Base-by-base conservation (phyloP, 2,888 invertebrate species). In the Beris chalybata region DNA sequence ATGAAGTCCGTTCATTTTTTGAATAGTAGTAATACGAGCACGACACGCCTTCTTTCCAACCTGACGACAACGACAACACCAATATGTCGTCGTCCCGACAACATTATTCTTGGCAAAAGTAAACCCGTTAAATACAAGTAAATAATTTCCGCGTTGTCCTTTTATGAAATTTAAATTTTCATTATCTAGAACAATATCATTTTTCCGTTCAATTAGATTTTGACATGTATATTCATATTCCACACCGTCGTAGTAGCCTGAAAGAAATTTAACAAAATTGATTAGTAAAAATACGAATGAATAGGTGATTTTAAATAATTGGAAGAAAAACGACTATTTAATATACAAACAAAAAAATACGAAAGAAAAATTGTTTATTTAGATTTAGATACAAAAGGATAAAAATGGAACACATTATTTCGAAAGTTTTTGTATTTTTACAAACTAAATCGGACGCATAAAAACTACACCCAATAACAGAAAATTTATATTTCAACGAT, bases 21-120 rank as follows among this genome's bases (percentile, higher is more conserved):
- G 53, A 4, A 72, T 74, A 29, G 78, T 79, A 15, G 76, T 76
- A 5, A 79, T 73, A 4, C 78, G 72, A 0, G 80, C 79, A 30
- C 74, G 74, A 67, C 80, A 79, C 0, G 77, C 73, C 9, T 74
- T 72, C 13, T 69, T 70, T 3, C 80, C 78, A 3, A 64, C 65
- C 45, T 76, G 76, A 0, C 80, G 74, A 63, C 72, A 74, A 3
- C 81, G 77, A 61, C 81, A 81, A 69, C 77, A 78, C 81, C 81
- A 81, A 66, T 81, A 81, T 2, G 74, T 77, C 1, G 78, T 78
- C 2, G 72, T 67, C 4, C 75, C 77, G 47, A 75, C 73, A 2
- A 71, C 69, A 67, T 78, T 78, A 65, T 79, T 81, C 70, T 76
- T 79, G 0, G 79, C 77, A 70, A 77, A 81, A 4, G 78, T 76